phyloP scores from a whole-genome alignment of 2,888 invertebrate genomes.

The Palloptera scutellata region DNA sequence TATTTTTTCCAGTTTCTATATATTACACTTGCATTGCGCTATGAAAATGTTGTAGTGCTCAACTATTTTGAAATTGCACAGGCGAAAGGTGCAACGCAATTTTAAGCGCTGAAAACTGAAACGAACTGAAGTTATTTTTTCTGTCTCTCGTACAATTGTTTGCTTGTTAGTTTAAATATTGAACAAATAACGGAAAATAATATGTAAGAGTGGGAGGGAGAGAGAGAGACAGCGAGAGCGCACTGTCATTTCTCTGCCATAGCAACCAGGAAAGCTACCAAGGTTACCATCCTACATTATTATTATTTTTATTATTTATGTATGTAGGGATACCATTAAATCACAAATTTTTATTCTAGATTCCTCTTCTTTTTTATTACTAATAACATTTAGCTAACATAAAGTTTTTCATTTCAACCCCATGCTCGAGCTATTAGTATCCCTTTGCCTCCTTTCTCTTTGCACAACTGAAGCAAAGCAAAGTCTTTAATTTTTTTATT shows the following conservation, averaged over 20 bases:
- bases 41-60: background rate
- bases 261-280: slow-evolving; percentile 1
- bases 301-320: background rate
- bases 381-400: slow-evolving; percentile 2
- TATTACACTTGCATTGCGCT: background rate
- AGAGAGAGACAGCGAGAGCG: slow-evolving; percentile 1
- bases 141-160: background rate
- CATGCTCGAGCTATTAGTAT: background rate
- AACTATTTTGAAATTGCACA: background rate
- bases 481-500: background rate
- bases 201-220: background rate
- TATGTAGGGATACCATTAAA: slow-evolving; percentile 5
- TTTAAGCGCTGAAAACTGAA: too few species aligned
- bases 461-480: background rate
- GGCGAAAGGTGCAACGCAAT: too few species aligned
- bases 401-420: slow-evolving; percentile 13
- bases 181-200: background rate
- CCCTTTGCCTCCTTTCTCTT: background rate
- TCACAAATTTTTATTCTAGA: too few species aligned
- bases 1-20: background rate
- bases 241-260: too few species aligned
- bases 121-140: too few species aligned
- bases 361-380: too few species aligned
- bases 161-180: slow-evolving; percentile 12
- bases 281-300: background rate